Percentiles rank a stretch among this genome's conserved stretches.
phyloP scores from a whole-genome alignment of 1,140 invertebrate species.

The Platorchestia sp. region DNA sequence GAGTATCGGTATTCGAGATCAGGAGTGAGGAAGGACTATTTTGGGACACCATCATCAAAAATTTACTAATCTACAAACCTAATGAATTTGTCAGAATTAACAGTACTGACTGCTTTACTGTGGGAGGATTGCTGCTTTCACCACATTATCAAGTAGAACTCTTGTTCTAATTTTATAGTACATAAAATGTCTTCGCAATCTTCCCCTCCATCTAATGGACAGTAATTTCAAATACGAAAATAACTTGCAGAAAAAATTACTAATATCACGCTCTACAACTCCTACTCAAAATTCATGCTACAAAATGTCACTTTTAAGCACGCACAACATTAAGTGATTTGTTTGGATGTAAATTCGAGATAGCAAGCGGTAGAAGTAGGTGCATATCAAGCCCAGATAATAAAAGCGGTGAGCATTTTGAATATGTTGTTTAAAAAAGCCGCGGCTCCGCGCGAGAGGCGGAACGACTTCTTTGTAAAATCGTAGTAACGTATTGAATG shows the following conservation, averaged over 20 bases:
- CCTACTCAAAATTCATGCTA: neutral
- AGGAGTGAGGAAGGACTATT: neutral
- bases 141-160: neutral
- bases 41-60: neutral
- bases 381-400: no score
- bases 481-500: no score
- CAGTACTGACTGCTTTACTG: no score
- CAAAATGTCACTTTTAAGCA: neutral
- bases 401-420: no score
- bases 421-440: no score
- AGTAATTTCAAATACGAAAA: neutral
- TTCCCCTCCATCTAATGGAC: neutral
- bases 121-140: no score
- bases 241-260: neutral
- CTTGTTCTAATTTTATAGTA: neutral
- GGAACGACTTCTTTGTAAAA: neutral
- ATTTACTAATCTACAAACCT: no score
- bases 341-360: no score
- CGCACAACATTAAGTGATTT: neutral
- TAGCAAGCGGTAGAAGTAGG: no score
- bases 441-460: neutral
- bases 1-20: no score
- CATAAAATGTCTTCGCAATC: neutral
- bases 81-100: no score
- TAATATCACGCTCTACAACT: neutral